Evolutionary conservation across 2,888 invertebrate genomes (phyloP).

Genomic region (Trissoscelio sp.): DNA sequence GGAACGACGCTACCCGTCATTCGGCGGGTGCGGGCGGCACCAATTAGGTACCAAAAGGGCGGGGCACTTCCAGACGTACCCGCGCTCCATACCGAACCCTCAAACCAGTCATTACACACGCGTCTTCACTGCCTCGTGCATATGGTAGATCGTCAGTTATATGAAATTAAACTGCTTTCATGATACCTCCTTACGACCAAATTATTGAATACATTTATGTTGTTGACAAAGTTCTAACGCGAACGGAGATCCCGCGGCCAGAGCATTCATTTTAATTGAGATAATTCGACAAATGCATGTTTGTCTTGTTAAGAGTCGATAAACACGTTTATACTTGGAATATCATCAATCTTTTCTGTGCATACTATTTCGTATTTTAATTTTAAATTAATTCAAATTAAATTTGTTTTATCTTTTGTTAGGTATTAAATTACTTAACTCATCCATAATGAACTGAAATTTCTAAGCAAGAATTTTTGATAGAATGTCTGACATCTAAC

Average conservation of each 20-base stretch:
- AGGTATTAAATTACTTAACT: too few species aligned
- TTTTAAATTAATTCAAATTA: too few species aligned
- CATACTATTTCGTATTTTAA: too few species aligned
- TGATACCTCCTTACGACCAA: constrained; percentile 18
- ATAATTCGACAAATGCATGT: background rate
- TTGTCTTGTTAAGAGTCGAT: too few species aligned
- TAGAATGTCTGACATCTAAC: background rate
- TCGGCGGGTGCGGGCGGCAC: constrained; percentile 49
- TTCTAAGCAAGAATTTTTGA: background rate
- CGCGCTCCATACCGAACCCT: constrained; percentile 11
- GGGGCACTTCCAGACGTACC: constrained; percentile 46
- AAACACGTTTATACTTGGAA: too few species aligned
- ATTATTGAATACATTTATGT: constrained; percentile 28
- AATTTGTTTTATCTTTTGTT: too few species aligned
- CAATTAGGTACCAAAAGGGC: constrained; percentile 60
- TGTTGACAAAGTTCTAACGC: constrained; percentile 33
- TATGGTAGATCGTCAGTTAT: constrained; percentile 37
- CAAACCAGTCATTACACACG: constrained; percentile 54
- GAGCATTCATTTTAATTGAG: background rate
- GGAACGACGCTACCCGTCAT: too few species aligned
- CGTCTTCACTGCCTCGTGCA: constrained; percentile 11
- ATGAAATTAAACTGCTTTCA: constrained; percentile 48
- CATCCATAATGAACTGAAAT: too few species aligned
- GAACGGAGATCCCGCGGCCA: background rate
- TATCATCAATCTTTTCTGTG: too few species aligned